Base-by-base conservation (phyloP, 2,888 invertebrate genomes). In the Bembecia ichneumoniformis region DNA sequence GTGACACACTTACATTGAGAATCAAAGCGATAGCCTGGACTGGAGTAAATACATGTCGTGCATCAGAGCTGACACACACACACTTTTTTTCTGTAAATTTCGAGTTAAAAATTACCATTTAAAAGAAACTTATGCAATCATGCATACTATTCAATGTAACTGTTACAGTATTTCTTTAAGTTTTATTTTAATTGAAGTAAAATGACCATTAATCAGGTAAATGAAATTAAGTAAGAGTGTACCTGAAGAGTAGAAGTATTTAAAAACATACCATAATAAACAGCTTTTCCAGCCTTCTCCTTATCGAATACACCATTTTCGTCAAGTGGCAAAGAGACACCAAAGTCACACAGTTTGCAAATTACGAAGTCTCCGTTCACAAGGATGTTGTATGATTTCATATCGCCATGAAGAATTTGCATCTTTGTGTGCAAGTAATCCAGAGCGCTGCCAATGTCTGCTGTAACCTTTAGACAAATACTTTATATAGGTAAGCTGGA, bases 331-430 rank as follows among this genome's bases (percentile, higher is more conserved):
- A 95, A 62, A 17, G 92, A 91, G n/a, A 94, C 94, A 3, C 95
- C 95, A 71, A 96, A 96, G 77, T 96, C 95, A 62, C 96, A 95
- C 14, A 95, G 76, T 72, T 96, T 95, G 57, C 94, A 92, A 1
- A 89, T 84, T 28, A 89, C 88, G 69, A 94, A 94, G 66, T 94
- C 90, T 10, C 91, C 92, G 56, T 94, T 93, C 1, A 96, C 87
- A 1, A 96, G 86, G 43, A 96, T 82, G 68, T 96, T 96, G 66
- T 90, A 93, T 0, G 95, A 95, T 77, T 96, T 96, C 40, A 96
- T 83, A 71, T 96, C 96, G 28, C 95, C 94, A 54, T 96, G 96
- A 7, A 96, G 74, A 43, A 95, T 79, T 48, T 89, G 87, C 48
- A 90, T 91, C 54, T 89, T 89, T 1, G 90, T 90, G 69, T 96